Evolutionary conservation across 1,140 invertebrate genomes (phyloP), one percentile per base, ranked within the genome.

Genomic region (Papilio xuthus): DNA sequence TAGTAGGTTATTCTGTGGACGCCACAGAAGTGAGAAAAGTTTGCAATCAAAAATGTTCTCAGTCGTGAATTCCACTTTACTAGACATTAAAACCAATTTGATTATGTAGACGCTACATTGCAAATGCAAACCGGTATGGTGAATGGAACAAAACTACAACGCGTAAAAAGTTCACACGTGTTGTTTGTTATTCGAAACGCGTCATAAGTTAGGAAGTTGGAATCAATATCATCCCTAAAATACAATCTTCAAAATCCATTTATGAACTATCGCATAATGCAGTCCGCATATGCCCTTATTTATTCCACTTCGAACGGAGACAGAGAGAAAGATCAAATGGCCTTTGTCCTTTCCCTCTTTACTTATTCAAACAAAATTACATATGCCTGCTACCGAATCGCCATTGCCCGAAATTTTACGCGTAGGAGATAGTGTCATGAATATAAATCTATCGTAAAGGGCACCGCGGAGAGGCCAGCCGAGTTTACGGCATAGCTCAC

Each of bases 321-420:
- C 87, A 89, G 85, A 87, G 84, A 86, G 84, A 79, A 83, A 92
- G 90, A 93, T 92, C 91, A 91, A 93, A 93, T 92, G 90, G 87
- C 88, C 87, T 93, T 93, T 93, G 92, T 92, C 90, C 88, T 93
- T 85, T 85, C 88, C 91, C 88, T 91, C 88, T 90, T 92, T 93
- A 93, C 92, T 93, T 93, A 93, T 93, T 93, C 91, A 93, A 93
- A 93, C 91, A 93, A 92, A 93, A 93, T 93, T 93, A 93, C 92
- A 92, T 93, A 93, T 93, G 92, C 92, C 88, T 88, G 89, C 88
- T 91, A 90, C 90, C 84, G 90, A 88, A 92, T 93, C 90, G 91
- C 90, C 90, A 90, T 91, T 88, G 89, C 87, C 90, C 90, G 91
- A 93, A 93, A 92, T 93, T 93, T 93, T 93, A 93, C 92, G 92